Base-by-base conservation (phyloP, 2,797 vertebrate species). In the Hippopotamyrus pictus region DNA sequence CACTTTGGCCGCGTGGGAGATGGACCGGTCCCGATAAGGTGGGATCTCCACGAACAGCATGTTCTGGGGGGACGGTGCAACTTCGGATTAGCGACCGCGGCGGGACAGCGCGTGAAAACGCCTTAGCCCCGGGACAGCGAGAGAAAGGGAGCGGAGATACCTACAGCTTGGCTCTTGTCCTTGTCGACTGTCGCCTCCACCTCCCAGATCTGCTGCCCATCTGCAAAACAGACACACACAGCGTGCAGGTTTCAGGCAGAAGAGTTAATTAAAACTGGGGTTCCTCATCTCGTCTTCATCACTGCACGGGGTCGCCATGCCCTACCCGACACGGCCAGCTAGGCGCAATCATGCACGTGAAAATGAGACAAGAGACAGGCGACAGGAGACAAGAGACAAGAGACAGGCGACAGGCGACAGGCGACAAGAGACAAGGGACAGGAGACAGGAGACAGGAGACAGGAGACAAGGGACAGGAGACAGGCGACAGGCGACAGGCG, bases 131-230 rank as follows among this genome's bases (percentile, higher is more conserved):
- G 41, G 29, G 29, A 37, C 12, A 37, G 69, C 5, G 33, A 41
- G 33, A 19, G 17, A 17, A 17, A 53, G 50, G 8, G 0, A n/a
- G n/a, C 3, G 11, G 44, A 25, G 19, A 84, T 86, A 97, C 98
- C 95, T 95, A 99, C 99, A 65, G 97, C 95, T 91, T 99, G 98
- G 94, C 98, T 99, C 94, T 99, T 99, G 91, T 99, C 99, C 94
- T 99, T 99, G 95, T 99, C 99, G 92, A 99, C 97, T 0, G 97
- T 99, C n/a, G 99, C 98, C 91, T 99, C 98, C 96, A 97, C 96
- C 93, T 99, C 99, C 99, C 99, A 99, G 91, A 98, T 96, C 90
- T 99, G 98, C 94, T 99, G 98, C 44, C 99, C 98, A 93, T 99
- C 99, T 99, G 93, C 11, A 73, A 86, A 65, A 88, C 86, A 48